Evolutionary conservation across 2,113 vertebrate genomes (phyloP), one percentile per base, ranked within the genome.

Genomic region (Sitta europaea): DNA sequence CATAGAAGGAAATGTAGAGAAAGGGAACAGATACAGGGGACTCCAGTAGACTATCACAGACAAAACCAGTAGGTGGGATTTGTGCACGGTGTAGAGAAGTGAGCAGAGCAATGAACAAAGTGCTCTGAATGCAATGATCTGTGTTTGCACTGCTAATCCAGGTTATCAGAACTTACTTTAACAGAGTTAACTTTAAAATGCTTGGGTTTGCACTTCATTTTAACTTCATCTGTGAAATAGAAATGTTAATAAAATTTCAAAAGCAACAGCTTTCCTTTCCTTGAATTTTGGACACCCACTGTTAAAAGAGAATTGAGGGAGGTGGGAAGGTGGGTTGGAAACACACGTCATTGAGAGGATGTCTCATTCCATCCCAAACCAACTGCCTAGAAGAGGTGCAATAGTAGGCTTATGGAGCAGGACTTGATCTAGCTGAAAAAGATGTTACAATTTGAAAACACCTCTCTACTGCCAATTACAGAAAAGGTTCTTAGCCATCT

Each of bases 401-500:
- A 53, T 14, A 71, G 45, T 14, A 72, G 74, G 65, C 13, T n/a
- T 68, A 6, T 43, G 23, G 45, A 79, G 33, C 6, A 43, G 6
- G 51, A 51, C 35, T 70, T 59, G 47, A 35, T 86, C 12, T 68
- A 91, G 33, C 18, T 53, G 51, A 61, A 47, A 43, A 79, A 35
- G 66, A 71, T 50, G 13, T 16, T 67, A 43, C 9, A 36, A 47
- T 78, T 75, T 45, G 36, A 87, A 91, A 92, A 77, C 19, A 11
- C 7, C 3, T 75, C 63, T 63, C 35, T 61, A 22, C 16, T 8
- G 10, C 1, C 8, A 45, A 0, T 61, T 61, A 48, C 6, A 53
- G 48, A 70, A 75, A 23, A 72, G 5, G 7, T 72, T 19, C 36
- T 75, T 59, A 25, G 23, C 38, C 20, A 25, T 27, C 33, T 79